Evolutionary conservation across 2,113 vertebrate genomes (phyloP).

Genomic region (Recurvirostra avosetta): DNA sequence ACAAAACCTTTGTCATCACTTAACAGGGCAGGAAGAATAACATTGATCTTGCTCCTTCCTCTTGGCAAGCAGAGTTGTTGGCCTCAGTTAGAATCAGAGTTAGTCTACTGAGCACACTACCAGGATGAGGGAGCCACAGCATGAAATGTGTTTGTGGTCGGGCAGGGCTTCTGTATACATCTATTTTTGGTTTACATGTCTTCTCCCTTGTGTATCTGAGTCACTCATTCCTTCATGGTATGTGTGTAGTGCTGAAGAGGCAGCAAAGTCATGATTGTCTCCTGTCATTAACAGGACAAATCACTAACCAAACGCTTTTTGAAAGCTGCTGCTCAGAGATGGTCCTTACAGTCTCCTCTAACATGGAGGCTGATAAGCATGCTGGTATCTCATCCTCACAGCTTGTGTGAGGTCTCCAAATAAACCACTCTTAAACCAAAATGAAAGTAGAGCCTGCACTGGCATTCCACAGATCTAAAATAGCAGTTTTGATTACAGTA

Average conservation of each 20-base stretch:
- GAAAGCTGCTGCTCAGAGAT: not conserved
- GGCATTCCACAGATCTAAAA: not conserved
- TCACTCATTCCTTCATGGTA: not conserved
- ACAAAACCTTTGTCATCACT: not conserved
- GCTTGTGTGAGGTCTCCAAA: not conserved
- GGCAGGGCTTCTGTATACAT: not conserved
- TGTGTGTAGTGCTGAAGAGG: not conserved
- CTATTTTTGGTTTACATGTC: not conserved
- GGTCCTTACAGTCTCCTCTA: not conserved
- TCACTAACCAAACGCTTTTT: not conserved
- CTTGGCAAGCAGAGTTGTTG: not conserved
- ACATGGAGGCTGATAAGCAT: not conserved
- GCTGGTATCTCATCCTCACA: not conserved
- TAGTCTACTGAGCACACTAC: not conserved
- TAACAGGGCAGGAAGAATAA: not conserved
- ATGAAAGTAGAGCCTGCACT: not conserved
- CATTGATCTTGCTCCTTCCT: not conserved
- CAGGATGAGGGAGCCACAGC: not conserved
- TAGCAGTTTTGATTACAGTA: not conserved
- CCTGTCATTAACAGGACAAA: not conserved
- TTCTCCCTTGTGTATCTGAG: not conserved
- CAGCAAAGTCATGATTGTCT: not conserved
- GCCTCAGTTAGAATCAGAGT: not conserved
- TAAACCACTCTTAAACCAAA: not conserved
- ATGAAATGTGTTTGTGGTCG: slow-evolving; percentile 3